Evolutionary conservation across 2,888 invertebrate genomes (phyloP), one percentile per base, ranked within the genome.

Genomic region (Odontothrips loti): DNA sequence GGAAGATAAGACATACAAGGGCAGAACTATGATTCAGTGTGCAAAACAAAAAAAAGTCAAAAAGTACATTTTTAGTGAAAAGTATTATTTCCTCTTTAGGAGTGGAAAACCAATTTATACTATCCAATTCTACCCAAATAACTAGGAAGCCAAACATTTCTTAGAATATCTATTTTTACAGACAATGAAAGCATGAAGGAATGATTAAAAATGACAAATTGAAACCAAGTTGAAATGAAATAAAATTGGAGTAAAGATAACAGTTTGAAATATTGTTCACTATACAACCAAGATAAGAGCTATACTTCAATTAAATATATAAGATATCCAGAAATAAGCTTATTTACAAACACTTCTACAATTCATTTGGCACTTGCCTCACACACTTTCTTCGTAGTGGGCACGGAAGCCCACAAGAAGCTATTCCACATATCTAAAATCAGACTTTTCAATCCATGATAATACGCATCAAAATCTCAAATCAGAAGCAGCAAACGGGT

Each of bases 321-420:
- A 27, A 3, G 23, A 27, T 58, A 20, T 10, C 17, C 58, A 58
- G 20, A 58, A 58, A 58, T 75, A 75, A 75, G 27, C 27, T 27
- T 75, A 75, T 75, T 75, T 75, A 75, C 68, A 75, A 27, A 15
- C 23, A 75, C 68, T 75, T 27, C 1, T 58, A 58, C 34, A 58
- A 20, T 58, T 27, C 68, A 75, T 75, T 75, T 75, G 68, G 68
- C 68, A 75, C 68, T 23, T 75, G 68, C 68, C 68, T 75, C 68
- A 75, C 27, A 75, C 68, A 75, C 12, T 27, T 75, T 23, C 23
- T 27, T 27, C 68, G 10, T 27, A 23, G 23, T 2, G 12, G 11
- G 68, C 8, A 12, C 12, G 12, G 27, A 75, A 27, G 27, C 68
- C n/a, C 68, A 23, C 23, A 75, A 12, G 68, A 27, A 75, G 12